These are phyloP conservation scores for Drosophila prosaltans DNA, from an alignment of 1,140 invertebrate genomes.

Conservation along the genomic window DNA sequence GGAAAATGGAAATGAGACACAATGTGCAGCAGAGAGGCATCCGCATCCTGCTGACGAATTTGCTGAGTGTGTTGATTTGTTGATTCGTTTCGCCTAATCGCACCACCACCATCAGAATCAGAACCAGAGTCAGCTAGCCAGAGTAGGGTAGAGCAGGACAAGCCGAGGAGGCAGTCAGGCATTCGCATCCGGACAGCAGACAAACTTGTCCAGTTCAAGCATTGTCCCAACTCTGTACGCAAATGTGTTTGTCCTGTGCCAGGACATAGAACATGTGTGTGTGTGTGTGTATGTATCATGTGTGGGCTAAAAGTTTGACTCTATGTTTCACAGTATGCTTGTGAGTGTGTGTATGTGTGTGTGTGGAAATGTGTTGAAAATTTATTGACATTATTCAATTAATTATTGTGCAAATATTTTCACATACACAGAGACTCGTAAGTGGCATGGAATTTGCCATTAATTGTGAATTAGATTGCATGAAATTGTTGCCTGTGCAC, in stretches of 20 bases:
- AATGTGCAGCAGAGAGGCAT: constrained; percentile 69
- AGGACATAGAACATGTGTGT: constrained; percentile 56
- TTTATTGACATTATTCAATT: constrained; percentile 83
- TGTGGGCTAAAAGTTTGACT: constrained; percentile 59
- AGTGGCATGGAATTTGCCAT: constrained; percentile 78
- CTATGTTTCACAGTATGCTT: constrained; percentile 8
- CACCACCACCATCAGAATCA: constrained; percentile 68
- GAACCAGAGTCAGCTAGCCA: constrained; percentile 40
- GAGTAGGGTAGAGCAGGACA: constrained; percentile 23
- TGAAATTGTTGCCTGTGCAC: constrained; percentile 61
- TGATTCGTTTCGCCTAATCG: constrained; percentile 83
- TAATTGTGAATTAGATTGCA: constrained; percentile 82
- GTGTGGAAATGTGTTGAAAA: constrained; percentile 80
- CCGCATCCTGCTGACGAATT: constrained; percentile 79
- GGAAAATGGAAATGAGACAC: constrained; percentile 80
- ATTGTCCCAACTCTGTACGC: constrained; percentile 72
- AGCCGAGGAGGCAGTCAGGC: constrained; percentile 25
- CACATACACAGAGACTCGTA: constrained; percentile 48
- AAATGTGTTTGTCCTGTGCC: constrained; percentile 79
- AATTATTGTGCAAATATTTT: constrained; percentile 83
- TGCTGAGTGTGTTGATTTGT: constrained; percentile 83
- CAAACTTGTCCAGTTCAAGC: constrained; percentile 76
- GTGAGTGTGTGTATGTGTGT: constrained; percentile 36
- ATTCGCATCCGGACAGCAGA: constrained; percentile 36
- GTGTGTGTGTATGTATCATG: constrained; percentile 20